A percentile compares a stretch with the other conserved stretches of the same genome.
phyloP scores from a whole-genome alignment of 1,140 invertebrate genomes.

The Drosophila ohnishii region DNA sequence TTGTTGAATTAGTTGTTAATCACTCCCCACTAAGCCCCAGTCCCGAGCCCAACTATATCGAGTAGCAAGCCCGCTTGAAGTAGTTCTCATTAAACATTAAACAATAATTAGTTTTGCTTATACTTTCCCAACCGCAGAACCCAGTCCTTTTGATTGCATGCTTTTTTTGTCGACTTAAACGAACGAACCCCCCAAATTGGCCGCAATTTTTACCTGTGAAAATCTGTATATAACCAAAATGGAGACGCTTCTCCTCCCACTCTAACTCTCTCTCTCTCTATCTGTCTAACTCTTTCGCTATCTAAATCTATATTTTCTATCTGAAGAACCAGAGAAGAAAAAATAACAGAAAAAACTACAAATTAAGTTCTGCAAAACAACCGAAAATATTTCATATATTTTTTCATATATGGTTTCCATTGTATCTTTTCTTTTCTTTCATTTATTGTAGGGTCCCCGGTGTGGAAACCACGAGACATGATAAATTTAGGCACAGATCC shows the following conservation, averaged over 20 bases:
- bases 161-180: constrained; percentile 24
- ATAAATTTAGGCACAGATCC: constrained; percentile 84
- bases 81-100: constrained; percentile 69
- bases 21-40: constrained; percentile 16
- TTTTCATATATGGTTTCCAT: constrained; percentile 83
- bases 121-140: constrained; percentile 58
- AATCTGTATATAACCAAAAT: constrained; percentile 41
- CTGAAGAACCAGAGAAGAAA: constrained; percentile 23
- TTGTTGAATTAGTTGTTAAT: constrained; percentile 50
- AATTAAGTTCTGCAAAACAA: constrained; percentile 52
- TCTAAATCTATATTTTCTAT: constrained; percentile 49
- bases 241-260: constrained; percentile 27
- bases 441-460: constrained; percentile 91
- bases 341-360: constrained; percentile 42
- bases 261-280: constrained; percentile 29
- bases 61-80: constrained; percentile 49
- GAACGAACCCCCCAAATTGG: constrained; percentile 47
- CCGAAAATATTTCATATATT: constrained; percentile 66
- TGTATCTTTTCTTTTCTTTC: constrained; percentile 83
- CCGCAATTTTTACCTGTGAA: constrained; percentile 13
- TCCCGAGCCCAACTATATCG: constrained; percentile 30
- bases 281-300: constrained; percentile 31
- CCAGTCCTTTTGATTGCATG: constrained; percentile 43
- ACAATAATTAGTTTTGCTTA: constrained; percentile 71
- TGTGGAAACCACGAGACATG: constrained; percentile 95